Conservation (phyloP, 2,888 invertebrate genomes). For the Drosophila nigricruria region DNA sequence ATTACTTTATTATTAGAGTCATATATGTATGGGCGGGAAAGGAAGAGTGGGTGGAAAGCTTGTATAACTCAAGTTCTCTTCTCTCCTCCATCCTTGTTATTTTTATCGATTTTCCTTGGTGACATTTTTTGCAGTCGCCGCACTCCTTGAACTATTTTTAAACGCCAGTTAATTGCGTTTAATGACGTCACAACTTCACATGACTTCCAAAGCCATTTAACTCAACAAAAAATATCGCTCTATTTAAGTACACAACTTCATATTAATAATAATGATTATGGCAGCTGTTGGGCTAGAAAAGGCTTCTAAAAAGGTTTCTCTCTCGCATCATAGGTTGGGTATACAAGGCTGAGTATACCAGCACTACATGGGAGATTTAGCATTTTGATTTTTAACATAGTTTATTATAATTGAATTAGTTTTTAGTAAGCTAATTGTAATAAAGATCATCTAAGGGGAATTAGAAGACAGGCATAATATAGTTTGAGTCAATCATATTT, state of each 20-base stretch:
- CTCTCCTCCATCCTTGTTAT: constrained; percentile 3
- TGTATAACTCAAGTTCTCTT: constrained; percentile 12
- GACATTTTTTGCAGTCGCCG: constrained; percentile 43
- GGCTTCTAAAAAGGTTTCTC: background rate
- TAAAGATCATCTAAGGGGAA: too few relatives aligned
- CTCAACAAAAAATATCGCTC: constrained; percentile 14
- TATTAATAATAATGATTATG: constrained; percentile 16
- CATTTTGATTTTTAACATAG: too few relatives aligned
- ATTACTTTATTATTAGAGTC: constrained; percentile 44
- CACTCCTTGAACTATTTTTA: constrained; percentile 58
- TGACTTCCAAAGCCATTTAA: constrained; percentile 23
- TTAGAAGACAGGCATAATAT: too few relatives aligned
- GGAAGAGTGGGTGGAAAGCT: background rate
- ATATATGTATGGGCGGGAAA: background rate
- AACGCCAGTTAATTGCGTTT: constrained; percentile 31
- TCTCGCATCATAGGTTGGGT: background rate
- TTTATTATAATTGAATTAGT: too few relatives aligned
- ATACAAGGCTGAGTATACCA: background rate
- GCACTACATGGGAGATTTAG: too few relatives aligned
- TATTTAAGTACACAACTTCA: constrained; percentile 27
- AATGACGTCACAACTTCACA: constrained; percentile 51
- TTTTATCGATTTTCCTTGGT: constrained; percentile 54
- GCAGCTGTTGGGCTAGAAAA: constrained; percentile 17
- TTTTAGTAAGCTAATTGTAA: too few relatives aligned
- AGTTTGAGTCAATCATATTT: too few relatives aligned